A percentile compares a stretch with the other conserved stretches of the same genome.
phyloP scores from a whole-genome alignment of 2,888 invertebrate genomes.

The Hirtodrosophila cameraria region DNA sequence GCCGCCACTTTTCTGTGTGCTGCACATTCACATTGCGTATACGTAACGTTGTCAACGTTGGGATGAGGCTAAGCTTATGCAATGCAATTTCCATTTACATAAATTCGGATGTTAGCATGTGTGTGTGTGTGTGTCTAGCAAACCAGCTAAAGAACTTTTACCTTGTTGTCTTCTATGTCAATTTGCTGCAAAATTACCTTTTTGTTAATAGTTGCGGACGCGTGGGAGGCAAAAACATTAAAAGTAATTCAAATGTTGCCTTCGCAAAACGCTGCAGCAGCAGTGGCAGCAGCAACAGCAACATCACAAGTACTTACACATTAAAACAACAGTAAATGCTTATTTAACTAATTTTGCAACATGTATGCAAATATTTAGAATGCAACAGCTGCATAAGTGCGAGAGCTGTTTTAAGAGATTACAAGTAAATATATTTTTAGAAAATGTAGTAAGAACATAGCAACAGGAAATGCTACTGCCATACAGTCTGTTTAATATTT shows the following conservation, averaged over 20 bases:
- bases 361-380: slow-evolving; percentile 75
- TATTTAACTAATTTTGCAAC: slow-evolving; percentile 78
- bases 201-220: slow-evolving; percentile 75
- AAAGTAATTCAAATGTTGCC: slow-evolving; percentile 70
- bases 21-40: slow-evolving; percentile 71
- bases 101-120: slow-evolving; percentile 55
- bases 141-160: slow-evolving; percentile 54
- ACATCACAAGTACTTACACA: slow-evolving; percentile 41
- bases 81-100: slow-evolving; percentile 77
- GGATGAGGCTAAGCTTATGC: slow-evolving; percentile 52
- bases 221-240: slow-evolving; percentile 58
- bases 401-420: slow-evolving; percentile 16
- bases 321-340: slow-evolving; percentile 74
- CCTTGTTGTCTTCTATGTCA: slow-evolving; percentile 75
- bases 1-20: slow-evolving; percentile 21
- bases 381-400: slow-evolving; percentile 76
- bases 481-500: no score
- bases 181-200: slow-evolving; percentile 77
- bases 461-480: no score
- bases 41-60: slow-evolving; percentile 53
- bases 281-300: slow-evolving; percentile 3
- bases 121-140: slow-evolving; percentile 25
- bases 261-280: slow-evolving; percentile 27
- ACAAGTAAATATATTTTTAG: neutral
- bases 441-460: no score